These are phyloP conservation scores for Poeciliopsis turneri DNA, from an alignment of 2,797 vertebrate species.

Conservation along the genomic window DNA sequence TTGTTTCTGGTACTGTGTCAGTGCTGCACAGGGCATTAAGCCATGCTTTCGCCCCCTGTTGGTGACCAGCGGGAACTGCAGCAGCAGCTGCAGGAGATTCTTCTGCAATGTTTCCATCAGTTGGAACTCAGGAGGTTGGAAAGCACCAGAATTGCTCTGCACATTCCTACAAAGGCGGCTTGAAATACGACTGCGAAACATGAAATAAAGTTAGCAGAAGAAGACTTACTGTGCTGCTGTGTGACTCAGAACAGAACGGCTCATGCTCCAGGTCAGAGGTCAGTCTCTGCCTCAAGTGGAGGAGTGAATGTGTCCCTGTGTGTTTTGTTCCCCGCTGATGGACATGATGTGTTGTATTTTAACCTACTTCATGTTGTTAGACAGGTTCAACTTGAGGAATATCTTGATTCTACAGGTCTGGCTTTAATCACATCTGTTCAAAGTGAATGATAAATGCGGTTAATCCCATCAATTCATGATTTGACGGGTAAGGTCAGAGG, in stretches of 20 bases:
- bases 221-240: not conserved
- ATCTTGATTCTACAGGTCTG: not conserved
- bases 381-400: not conserved
- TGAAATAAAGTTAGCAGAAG: not conserved
- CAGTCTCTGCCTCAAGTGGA: not conserved
- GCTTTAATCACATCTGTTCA: not conserved
- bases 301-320: too few relatives aligned
- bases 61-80: constrained; percentile 60
- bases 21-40: constrained; percentile 30
- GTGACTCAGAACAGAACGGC: not conserved
- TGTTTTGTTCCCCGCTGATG: not conserved
- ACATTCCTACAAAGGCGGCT: not conserved
- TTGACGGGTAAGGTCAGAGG: not conserved
- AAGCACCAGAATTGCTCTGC: not conserved
- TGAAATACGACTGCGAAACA: not conserved
- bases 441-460: not conserved
- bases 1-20: constrained; percentile 43
- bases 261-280: not conserved
- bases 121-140: not conserved
- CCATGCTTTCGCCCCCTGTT: constrained; percentile 66
- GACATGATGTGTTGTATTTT: not conserved
- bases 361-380: not conserved
- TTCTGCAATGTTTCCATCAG: not conserved
- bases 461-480: not conserved
- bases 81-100: not conserved